These are phyloP conservation scores for Conus betulinus DNA, from an alignment of 1,140 invertebrate species.

Conservation along the genomic window DNA sequence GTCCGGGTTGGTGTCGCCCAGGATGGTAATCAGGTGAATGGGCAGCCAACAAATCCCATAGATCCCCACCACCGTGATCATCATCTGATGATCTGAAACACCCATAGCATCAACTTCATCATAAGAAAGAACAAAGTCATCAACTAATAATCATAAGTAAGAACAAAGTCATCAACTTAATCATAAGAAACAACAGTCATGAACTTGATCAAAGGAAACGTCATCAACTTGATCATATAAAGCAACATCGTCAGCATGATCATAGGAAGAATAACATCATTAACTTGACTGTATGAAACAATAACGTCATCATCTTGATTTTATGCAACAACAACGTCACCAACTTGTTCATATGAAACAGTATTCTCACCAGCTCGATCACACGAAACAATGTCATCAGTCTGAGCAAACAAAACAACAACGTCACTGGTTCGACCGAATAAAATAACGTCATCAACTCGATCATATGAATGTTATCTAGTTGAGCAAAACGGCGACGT, in stretches of 20 bases:
- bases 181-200: not conserved
- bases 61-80: slow-evolving; percentile 85
- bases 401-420: no score
- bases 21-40: slow-evolving; percentile 81
- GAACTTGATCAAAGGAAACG: not conserved
- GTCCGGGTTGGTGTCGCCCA: slow-evolving; percentile 66
- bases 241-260: no score
- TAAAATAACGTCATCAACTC: no score
- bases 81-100: slow-evolving; percentile 81
- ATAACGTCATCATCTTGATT: not conserved
- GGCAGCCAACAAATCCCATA: slow-evolving; percentile 91
- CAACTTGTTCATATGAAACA: not conserved
- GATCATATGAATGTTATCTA: no score
- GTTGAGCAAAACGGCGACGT: no score
- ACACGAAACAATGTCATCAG: not conserved
- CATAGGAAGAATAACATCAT: no score
- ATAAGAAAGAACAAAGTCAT: not conserved
- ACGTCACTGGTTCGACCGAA: no score
- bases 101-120: not conserved
- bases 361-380: not conserved
- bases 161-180: not conserved
- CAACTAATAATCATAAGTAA: not conserved
- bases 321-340: no score
- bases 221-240: no score
- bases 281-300: no score